Conservation (phyloP, 2,113 vertebrate genomes). For the Numenius arquata region DNA sequence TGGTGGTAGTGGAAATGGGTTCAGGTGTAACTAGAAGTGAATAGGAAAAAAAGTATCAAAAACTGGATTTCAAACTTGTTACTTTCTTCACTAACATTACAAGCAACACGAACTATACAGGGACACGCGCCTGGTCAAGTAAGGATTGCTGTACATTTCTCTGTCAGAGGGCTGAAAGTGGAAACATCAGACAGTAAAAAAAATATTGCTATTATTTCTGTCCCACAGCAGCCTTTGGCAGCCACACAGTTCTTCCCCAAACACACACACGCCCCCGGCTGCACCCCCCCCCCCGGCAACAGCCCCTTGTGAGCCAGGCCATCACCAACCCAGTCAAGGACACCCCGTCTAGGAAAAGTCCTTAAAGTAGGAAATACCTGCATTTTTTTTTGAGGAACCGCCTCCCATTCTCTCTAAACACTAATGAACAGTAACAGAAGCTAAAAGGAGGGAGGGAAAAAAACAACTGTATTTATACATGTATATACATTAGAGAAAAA, state of each 20-base stretch:
- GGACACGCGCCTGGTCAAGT: accelerated
- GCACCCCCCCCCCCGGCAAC: not conserved
- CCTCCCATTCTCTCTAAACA: constrained; percentile 53
- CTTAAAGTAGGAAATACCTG: constrained; percentile 1
- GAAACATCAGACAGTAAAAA: not conserved
- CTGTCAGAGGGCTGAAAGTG: not conserved
- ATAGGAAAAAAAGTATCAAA: not conserved
- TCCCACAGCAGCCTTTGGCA: not conserved
- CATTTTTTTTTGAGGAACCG: accelerated
- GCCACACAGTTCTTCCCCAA: not conserved
- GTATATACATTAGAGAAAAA: not conserved
- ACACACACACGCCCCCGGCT: accelerated
- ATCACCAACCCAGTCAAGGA: accelerated
- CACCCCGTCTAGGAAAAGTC: accelerated
- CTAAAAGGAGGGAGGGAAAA: not conserved
- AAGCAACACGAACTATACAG: not conserved
- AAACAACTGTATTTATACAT: accelerated
- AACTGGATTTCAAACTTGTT: accelerated
- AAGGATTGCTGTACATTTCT: not conserved
- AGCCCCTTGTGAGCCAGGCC: not conserved
- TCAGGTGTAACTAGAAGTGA: not conserved
- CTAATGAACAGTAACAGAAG: not conserved
- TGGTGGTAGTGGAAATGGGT: not conserved
- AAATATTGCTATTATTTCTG: not conserved
- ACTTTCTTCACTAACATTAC: not conserved